A percentile compares a stretch with the other conserved stretches of the same genome.
Evolutionary conservation across 2,797 vertebrate species (phyloP).

Genomic region (Myotis findleyi): DNA sequence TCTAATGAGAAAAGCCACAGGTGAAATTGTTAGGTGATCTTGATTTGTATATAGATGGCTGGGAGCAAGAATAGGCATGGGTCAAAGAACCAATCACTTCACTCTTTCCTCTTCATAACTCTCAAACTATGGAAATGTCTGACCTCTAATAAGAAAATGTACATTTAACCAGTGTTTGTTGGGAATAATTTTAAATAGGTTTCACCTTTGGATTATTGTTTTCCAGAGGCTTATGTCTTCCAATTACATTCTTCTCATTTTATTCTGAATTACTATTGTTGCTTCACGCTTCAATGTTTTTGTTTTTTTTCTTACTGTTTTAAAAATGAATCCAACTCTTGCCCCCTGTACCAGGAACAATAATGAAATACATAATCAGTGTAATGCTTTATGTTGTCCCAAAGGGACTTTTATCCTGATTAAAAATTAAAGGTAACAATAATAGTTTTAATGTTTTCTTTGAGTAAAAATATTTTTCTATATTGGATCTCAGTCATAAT

Average conservation of each 20-base stretch:
- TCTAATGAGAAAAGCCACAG: background rate
- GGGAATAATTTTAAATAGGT: background rate
- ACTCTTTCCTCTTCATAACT: background rate
- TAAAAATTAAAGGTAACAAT: constrained; percentile 58
- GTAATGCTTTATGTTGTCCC: background rate
- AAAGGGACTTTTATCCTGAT: background rate
- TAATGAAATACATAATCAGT: background rate
- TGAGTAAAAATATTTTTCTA: constrained; percentile 33
- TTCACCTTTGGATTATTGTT: constrained; percentile 27
- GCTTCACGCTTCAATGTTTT: constrained; percentile 2
- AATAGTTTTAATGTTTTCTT: constrained; percentile 13
- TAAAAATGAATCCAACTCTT: constrained; percentile 6
- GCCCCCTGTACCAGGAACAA: background rate
- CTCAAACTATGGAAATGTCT: background rate
- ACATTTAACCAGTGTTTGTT: background rate
- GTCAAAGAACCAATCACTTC: constrained; percentile 19
- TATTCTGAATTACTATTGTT: constrained; percentile 32
- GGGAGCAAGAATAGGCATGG: background rate
- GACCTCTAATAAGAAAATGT: background rate
- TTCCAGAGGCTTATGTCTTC: constrained; percentile 8
- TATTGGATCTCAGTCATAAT: background rate
- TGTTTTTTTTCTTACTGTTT: background rate
- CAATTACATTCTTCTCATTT: constrained; percentile 25
- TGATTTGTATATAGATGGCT: background rate
- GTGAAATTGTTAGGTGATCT: background rate